Evolutionary conservation across 2,113 vertebrate genomes (phyloP).

Genomic region (Acinonyx jubatus): DNA sequence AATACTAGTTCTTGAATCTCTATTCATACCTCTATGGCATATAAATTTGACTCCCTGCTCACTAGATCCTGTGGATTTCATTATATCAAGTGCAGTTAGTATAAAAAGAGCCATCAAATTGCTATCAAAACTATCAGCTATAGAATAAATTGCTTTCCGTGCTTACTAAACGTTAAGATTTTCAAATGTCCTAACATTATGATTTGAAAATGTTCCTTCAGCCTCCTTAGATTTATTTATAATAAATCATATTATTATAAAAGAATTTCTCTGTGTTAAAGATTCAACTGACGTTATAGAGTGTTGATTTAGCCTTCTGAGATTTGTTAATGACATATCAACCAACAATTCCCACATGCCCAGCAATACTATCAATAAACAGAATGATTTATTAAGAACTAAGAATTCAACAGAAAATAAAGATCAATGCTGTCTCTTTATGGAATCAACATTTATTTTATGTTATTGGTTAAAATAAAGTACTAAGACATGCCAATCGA

Average conservation of each 20-base stretch:
- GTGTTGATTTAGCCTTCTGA: neutral
- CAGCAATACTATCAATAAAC: neutral
- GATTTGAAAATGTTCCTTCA: neutral
- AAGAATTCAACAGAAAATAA: neutral
- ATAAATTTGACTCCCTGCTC: neutral
- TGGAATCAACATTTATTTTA: neutral
- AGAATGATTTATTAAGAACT: neutral
- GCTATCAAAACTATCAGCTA: neutral
- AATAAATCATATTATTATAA: neutral
- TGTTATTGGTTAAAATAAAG: constrained; percentile 41
- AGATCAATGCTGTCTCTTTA: neutral
- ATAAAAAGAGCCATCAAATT: neutral
- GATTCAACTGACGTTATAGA: neutral
- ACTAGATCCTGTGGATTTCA: neutral
- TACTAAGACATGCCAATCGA: neutral
- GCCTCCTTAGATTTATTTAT: neutral
- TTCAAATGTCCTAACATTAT: neutral
- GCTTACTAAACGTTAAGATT: neutral
- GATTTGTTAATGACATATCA: neutral
- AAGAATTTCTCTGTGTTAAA: neutral
- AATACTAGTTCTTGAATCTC: neutral
- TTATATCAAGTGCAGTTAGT: neutral
- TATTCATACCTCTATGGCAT: neutral
- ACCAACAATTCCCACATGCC: neutral
- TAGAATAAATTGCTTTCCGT: neutral